phyloP scores from a whole-genome alignment of 1,140 invertebrate genomes.

The Halictus rubicundus region DNA sequence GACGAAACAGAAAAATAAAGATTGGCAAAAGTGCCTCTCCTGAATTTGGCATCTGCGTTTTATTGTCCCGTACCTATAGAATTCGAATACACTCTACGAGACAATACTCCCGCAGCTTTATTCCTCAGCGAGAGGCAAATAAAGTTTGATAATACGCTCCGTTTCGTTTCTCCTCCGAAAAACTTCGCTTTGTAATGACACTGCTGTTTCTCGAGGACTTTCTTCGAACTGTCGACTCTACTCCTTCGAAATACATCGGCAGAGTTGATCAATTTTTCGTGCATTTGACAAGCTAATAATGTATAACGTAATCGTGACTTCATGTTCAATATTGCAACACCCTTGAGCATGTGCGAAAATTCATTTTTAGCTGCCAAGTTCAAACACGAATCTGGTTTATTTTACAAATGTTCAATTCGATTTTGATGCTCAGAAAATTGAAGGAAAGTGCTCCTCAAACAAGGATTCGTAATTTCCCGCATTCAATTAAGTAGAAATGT shows the following conservation, averaged over 20 bases:
- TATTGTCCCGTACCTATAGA: conserved; percentile 35
- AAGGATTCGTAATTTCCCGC: too few relatives aligned
- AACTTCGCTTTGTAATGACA: conserved; percentile 17
- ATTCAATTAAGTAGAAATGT: too few relatives aligned
- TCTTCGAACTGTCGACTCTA: background rate
- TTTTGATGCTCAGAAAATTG: too few relatives aligned
- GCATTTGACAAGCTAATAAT: too few relatives aligned
- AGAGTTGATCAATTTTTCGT: too few relatives aligned
- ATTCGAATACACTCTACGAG: background rate
- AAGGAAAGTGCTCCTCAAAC: too few relatives aligned
- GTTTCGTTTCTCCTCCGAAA: conserved; percentile 3
- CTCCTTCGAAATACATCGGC: background rate
- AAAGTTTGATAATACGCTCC: conserved; percentile 33
- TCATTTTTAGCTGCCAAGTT: too few relatives aligned
- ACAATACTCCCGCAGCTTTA: conserved; percentile 11
- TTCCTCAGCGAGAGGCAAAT: conserved; percentile 21
- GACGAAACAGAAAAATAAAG: conserved; percentile 36
- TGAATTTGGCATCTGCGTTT: conserved; percentile 48
- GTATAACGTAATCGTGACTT: too few relatives aligned
- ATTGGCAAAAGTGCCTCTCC: conserved; percentile 34
- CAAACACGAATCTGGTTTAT: too few relatives aligned
- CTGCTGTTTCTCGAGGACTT: conserved; percentile 1
- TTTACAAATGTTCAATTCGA: too few relatives aligned
- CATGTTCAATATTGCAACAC: too few relatives aligned
- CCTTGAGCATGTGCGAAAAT: too few relatives aligned